A percentile compares a stretch with the other conserved stretches of the same genome.
phyloP scores from a whole-genome alignment of 2,113 vertebrate species.

The Bostrychus sinensis region DNA sequence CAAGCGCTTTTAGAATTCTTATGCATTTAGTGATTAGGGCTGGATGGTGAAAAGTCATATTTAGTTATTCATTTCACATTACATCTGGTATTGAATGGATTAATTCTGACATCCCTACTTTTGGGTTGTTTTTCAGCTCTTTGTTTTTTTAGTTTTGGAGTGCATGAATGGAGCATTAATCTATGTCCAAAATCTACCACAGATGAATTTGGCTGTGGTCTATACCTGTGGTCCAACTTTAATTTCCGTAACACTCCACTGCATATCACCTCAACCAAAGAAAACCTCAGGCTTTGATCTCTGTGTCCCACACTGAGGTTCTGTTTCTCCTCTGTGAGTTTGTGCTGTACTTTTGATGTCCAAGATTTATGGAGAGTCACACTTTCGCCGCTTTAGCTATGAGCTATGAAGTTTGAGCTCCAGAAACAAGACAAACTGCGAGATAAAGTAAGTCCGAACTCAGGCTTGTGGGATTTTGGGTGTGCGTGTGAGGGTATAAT shows the following conservation, averaged over 20 bases:
- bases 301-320: conserved; percentile 13
- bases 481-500: conserved; percentile 19
- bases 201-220: conserved; percentile 5
- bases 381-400: not conserved
- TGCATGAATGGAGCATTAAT: conserved; percentile 1
- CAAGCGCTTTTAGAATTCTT: too few species aligned
- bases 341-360: conserved; percentile 34
- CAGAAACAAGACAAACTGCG: conserved; percentile 8
- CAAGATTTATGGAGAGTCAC: conserved; percentile 16
- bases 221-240: conserved; percentile 10
- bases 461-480: conserved; percentile 3
- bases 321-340: conserved; percentile 22
- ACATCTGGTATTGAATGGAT: conserved; percentile 5
- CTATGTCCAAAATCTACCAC: not conserved
- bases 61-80: not conserved
- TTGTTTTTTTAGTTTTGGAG: not conserved
- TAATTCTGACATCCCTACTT: not conserved
- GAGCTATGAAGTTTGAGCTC: conserved; percentile 3
- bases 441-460: conserved; percentile 18
- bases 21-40: not conserved
- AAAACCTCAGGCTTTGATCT: conserved; percentile 28
- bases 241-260: conserved; percentile 6
- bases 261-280: conserved; percentile 1
- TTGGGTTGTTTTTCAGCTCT: not conserved
- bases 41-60: not conserved